Base-by-base conservation (phyloP, 2,113 vertebrate species). In the Alethe castanea region DNA sequence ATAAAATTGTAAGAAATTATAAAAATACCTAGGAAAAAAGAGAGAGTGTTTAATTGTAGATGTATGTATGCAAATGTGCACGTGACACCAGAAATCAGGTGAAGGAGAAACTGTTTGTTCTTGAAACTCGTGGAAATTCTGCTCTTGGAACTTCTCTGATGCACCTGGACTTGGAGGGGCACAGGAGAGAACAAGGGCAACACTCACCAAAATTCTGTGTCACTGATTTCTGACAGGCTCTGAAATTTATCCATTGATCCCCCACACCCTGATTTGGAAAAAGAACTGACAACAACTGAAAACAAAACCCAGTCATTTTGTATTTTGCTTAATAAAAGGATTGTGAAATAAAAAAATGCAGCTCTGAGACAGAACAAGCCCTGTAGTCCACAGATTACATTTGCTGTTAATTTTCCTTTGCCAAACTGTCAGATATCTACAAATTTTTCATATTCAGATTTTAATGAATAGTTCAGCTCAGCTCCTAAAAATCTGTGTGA, bases 221-320 rank as follows among this genome's bases (percentile, higher is more conserved):
- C 36, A 5, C 26, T 42, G n/a, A 5, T 42, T 61, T 31, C 45
- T 54, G 53, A 4, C 6, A 0, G 24, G 35, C 26, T 44, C 56
- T 66, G 81, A 48, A 38, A 29, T 10, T 14, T 6, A 4, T 35
- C 14, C 38, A 38, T 38, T 13, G 60, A 36, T n/a, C 28, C 25
- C 3, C 35, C 5, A 11, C 17, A 13, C 6, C 53, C 42, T 4
- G 16, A 9, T 24, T 40, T 0, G 0, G 35, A 36, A 72, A 59
- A 48, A 7, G 26, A 79, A 24, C 31, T 12, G 44, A 5, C 28
- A 12, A 1, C 14, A 54, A 3, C 0, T 17, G 59, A 25, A 38
- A 88, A 61, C 18, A 3, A 56, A 76, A 60, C 3, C 5, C 48
- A 19, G 4, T 2, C 5, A 8, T 25, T 80, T 22, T 23, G 11